Base-by-base conservation (phyloP, 2,797 vertebrate genomes). In the Tympanoctomys barrerae region DNA sequence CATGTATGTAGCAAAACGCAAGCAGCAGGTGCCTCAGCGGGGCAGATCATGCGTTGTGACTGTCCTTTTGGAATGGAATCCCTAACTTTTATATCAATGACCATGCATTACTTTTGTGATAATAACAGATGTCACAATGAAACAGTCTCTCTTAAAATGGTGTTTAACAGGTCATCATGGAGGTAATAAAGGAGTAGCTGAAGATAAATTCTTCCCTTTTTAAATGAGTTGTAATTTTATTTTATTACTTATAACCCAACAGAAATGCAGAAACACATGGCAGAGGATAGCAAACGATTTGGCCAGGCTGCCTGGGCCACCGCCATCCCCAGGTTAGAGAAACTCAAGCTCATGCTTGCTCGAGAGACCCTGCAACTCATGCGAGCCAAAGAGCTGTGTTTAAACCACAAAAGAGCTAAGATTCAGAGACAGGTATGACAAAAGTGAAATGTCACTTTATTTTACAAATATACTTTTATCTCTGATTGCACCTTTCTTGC, bases 181-280 rank as follows among this genome's bases (percentile, higher is more conserved):
- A 79, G 49, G 77, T 19, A 79, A n/a, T 18, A 75, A 70, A 95
- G 18, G 57, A 36, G 57, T 57, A 26, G 26, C 49, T 62, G 9
- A 28, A 36, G 59, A 42, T 77, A 86, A 68, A 26, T 33, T 73
- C n/a, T 78, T 16, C 8, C 49, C 26, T 73, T 80, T 80, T 66
- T 42, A 66, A 70, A 52, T 70, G 52, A 81, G 24, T 46, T 64
- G 2, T 89, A 57, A 13, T 71, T 87, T 19, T 61, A 42, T 70
- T 91, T 85, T 91, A 46, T 83, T 54, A 88, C 95, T 90, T 87
- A 31, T 36, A 52, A 84, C 31, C 75, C 26, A 26, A 39, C 98
- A 99, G 99, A 98, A 86, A 99, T 99, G 99, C 96, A 99, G 84
- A 99, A 99, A 97, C 99, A 99, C 97, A 99, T 99, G 99, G 99